Evolutionary conservation across 2,888 invertebrate genomes (phyloP).

Genomic region (Didymodactylos carnosus): DNA sequence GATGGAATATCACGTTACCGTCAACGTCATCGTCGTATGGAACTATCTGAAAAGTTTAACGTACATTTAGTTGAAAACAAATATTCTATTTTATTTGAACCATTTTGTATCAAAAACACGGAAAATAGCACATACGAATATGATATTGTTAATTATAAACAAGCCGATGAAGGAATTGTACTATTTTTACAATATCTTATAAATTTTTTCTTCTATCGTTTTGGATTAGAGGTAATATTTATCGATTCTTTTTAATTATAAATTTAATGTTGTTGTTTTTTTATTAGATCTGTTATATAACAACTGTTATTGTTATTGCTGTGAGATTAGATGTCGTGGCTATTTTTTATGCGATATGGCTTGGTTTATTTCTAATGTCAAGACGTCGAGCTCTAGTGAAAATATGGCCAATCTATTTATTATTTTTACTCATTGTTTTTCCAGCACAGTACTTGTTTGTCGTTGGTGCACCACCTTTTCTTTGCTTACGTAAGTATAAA

Average conservation of each 20-base stretch:
- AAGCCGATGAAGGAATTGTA: conserved; percentile 42
- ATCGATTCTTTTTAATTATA: background rate
- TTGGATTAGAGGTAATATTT: conserved; percentile 44
- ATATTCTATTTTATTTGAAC: background rate
- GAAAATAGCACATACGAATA: background rate
- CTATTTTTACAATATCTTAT: conserved; percentile 56
- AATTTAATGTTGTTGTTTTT: background rate
- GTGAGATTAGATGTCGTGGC: conserved; percentile 72
- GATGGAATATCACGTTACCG: background rate
- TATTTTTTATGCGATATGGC: conserved; percentile 62
- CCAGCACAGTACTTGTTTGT: conserved; percentile 68
- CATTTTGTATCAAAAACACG: background rate
- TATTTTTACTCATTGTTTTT: conserved; percentile 55
- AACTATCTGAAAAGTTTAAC: background rate
- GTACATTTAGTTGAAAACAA: background rate
- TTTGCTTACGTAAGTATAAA: conserved; percentile 60
- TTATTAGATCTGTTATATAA: conserved; percentile 56
- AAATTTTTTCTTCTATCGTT: conserved; percentile 89
- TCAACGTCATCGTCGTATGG: background rate
- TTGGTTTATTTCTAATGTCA: conserved; percentile 48
- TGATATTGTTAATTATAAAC: background rate
- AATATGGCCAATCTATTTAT: conserved; percentile 65
- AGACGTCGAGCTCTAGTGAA: conserved; percentile 46
- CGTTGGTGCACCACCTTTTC: conserved; percentile 65
- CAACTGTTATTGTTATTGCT: conserved; percentile 64